Conservation (phyloP, 2,888 invertebrate species). For the Drosophila nr. fundita region DNA sequence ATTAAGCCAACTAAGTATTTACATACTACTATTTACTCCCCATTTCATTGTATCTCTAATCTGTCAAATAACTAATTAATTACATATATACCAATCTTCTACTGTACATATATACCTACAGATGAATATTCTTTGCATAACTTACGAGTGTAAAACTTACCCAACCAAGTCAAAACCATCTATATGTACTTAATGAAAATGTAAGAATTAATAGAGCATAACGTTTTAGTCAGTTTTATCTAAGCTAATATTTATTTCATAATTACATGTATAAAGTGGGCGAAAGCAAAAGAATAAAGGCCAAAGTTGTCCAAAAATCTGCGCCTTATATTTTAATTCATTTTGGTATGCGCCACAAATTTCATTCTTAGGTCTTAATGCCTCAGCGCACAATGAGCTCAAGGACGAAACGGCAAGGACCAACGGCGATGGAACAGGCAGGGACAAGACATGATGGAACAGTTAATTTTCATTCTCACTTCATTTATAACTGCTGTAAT, state of each 20-base stretch:
- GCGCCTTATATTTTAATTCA: conserved; percentile 48
- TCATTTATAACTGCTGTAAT: conserved; percentile 58
- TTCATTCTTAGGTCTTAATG: conserved; percentile 40
- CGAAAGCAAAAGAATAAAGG: conserved; percentile 51
- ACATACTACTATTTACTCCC: conserved; percentile 13
- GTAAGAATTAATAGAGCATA: conserved; percentile 75
- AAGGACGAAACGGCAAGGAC: conserved; percentile 51
- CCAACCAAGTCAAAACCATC: conserved; percentile 57
- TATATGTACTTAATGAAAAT: conserved; percentile 37
- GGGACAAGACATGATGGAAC: conserved; percentile 10
- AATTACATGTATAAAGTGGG: conserved; percentile 56
- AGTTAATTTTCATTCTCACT: conserved; percentile 39
- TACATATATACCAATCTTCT: background rate
- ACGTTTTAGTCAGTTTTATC: conserved; percentile 72
- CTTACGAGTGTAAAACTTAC: conserved; percentile 45
- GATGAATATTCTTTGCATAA: conserved; percentile 11
- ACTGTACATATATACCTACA: conserved; percentile 34
- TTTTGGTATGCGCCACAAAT: conserved; percentile 56
- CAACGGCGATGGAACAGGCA: background rate
- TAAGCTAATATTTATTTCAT: conserved; percentile 74
- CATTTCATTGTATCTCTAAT: conserved; percentile 33
- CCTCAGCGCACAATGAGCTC: conserved; percentile 57
- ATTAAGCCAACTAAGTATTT: conserved; percentile 51
- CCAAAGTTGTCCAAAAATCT: conserved; percentile 34
- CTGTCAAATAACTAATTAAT: conserved; percentile 35